phyloP scores from a whole-genome alignment of 2,888 invertebrate species.

The Ophraella communa region DNA sequence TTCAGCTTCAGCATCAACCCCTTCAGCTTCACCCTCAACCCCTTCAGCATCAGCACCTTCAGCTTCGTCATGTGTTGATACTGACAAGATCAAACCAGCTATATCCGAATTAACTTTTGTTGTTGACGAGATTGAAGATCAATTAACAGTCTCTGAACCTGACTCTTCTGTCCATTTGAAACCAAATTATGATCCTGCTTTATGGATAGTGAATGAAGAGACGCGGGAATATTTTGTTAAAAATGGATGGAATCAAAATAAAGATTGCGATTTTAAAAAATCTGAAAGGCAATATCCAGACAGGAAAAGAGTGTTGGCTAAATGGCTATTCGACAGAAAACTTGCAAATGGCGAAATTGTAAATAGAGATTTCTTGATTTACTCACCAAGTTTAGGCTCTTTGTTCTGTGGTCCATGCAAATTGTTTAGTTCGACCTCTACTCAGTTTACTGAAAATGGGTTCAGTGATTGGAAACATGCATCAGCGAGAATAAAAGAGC shows the following conservation, averaged over 20 bases:
- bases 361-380: slow-evolving; percentile 22
- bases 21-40: neutral
- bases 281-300: slow-evolving; percentile 13
- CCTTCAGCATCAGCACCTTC: neutral
- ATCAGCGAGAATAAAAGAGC: slow-evolving; percentile 21
- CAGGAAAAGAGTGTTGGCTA: slow-evolving; percentile 7
- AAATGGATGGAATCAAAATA: slow-evolving; percentile 14
- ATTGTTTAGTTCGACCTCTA: slow-evolving; percentile 6
- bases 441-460: slow-evolving; percentile 19
- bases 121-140: neutral
- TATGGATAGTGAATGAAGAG: neutral
- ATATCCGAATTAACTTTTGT: neutral
- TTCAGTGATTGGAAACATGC: slow-evolving; percentile 41
- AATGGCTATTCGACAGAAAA: slow-evolving; percentile 14
- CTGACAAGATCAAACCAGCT: no score
- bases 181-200: neutral
- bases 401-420: slow-evolving; percentile 34
- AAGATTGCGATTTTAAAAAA: slow-evolving; percentile 13
- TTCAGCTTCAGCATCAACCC: no score
- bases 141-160: neutral
- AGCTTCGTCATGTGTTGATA: no score
- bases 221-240: slow-evolving; percentile 14
- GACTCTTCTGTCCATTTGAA: neutral
- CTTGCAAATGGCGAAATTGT: slow-evolving; percentile 17
- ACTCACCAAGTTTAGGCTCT: slow-evolving; percentile 32